Conservation (phyloP, 2,113 vertebrate species). For the Otus sunia region DNA sequence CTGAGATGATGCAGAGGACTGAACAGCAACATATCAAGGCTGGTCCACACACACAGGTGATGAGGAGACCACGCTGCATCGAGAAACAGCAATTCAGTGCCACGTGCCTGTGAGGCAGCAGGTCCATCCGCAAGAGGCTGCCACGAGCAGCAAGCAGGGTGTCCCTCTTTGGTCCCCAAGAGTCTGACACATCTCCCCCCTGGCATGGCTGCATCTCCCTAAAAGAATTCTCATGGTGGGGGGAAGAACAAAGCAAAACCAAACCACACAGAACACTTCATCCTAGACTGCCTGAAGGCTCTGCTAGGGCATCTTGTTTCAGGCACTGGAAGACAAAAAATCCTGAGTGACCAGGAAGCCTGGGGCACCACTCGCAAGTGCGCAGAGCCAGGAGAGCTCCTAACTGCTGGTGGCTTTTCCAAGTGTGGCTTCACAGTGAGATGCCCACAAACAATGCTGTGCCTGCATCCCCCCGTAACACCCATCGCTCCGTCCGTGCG, state of each 20-base stretch:
- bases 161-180: neutral
- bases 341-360: neutral
- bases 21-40: neutral
- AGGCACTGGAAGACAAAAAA: neutral
- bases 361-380: fast-evolving
- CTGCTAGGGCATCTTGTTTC: neutral
- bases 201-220: neutral
- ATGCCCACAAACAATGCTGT: neutral
- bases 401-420: neutral
- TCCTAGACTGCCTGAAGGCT: neutral
- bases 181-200: neutral
- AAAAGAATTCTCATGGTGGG: neutral
- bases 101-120: neutral
- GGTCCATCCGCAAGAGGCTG: neutral
- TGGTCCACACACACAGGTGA: neutral
- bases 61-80: fast-evolving
- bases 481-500: fast-evolving
- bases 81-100: neutral
- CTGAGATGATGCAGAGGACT: neutral
- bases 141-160: neutral
- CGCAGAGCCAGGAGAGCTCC: neutral
- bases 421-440: neutral
- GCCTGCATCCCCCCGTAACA: neutral
- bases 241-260: neutral
- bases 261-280: neutral